These are phyloP conservation scores for Zelleria hepariella DNA, from an alignment of 2,888 invertebrate genomes.

Conservation along the genomic window DNA sequence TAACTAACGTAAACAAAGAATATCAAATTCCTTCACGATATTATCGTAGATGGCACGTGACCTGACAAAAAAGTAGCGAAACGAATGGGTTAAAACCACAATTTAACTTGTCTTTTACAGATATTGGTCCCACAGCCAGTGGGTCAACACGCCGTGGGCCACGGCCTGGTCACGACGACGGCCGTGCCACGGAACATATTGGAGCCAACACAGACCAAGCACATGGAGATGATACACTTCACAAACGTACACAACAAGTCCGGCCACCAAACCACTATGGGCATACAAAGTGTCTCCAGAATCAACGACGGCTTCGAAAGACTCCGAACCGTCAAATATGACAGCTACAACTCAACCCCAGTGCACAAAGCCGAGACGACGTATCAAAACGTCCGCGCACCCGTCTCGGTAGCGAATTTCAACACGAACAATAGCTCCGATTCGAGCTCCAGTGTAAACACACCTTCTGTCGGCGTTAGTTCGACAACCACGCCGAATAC, in stretches of 20 bases:
- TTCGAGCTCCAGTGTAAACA: constrained; percentile 79
- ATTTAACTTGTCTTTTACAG: background rate
- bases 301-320: constrained; percentile 46
- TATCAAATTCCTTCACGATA: too few relatives aligned
- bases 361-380: constrained; percentile 39
- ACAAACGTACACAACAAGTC: constrained; percentile 36
- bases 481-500: constrained; percentile 79
- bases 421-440: constrained; percentile 71
- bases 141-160: constrained; percentile 25
- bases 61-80: too few relatives aligned
- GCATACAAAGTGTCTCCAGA: constrained; percentile 40
- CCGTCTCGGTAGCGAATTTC: constrained; percentile 36
- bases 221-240: constrained; percentile 54
- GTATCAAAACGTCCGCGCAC: constrained; percentile 46
- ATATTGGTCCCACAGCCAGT: constrained; percentile 24
- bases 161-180: constrained; percentile 27
- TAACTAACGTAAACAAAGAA: too few relatives aligned
- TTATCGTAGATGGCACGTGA: too few relatives aligned
- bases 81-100: too few relatives aligned
- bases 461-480: constrained; percentile 68
- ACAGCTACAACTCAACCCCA: constrained; percentile 39
- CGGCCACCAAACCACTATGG: constrained; percentile 29
- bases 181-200: constrained; percentile 39
- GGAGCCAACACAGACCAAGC: constrained; percentile 44
- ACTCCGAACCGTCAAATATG: constrained; percentile 38